Conservation (phyloP, 2,113 vertebrate genomes). For the Mungos mungo region DNA sequence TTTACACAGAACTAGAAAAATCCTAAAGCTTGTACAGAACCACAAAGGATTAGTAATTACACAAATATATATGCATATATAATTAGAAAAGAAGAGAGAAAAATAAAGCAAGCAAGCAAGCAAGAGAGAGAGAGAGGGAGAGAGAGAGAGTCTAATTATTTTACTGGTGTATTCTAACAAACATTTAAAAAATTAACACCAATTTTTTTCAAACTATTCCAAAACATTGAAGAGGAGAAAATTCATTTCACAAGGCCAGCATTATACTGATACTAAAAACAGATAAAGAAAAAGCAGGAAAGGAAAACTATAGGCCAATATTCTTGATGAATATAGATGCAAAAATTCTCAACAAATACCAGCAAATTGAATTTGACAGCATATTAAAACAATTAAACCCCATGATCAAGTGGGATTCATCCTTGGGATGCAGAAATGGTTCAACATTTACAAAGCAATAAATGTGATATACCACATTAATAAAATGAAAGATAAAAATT, state of each 20-base stretch:
- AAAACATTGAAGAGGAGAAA: background rate
- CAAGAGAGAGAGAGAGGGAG: background rate
- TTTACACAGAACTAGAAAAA: background rate
- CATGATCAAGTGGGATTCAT: background rate
- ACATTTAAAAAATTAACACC: background rate
- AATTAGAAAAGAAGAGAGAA: background rate
- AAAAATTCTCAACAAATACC: background rate
- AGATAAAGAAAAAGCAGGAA: background rate
- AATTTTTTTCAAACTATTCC: background rate
- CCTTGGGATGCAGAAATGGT: background rate
- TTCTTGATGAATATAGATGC: background rate
- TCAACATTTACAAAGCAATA: background rate
- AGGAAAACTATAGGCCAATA: background rate
- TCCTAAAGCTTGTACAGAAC: background rate
- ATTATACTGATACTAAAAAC: background rate
- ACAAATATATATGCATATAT: background rate
- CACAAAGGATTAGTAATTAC: background rate
- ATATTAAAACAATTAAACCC: background rate
- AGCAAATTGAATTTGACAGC: background rate
- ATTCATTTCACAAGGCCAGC: background rate
- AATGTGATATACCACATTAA: background rate
- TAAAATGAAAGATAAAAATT: background rate
- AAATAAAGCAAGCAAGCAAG: background rate
- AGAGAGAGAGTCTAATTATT: background rate
- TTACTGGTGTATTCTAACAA: background rate